Conservation (phyloP, 1,140 invertebrate genomes). For the Grapholita molesta region DNA sequence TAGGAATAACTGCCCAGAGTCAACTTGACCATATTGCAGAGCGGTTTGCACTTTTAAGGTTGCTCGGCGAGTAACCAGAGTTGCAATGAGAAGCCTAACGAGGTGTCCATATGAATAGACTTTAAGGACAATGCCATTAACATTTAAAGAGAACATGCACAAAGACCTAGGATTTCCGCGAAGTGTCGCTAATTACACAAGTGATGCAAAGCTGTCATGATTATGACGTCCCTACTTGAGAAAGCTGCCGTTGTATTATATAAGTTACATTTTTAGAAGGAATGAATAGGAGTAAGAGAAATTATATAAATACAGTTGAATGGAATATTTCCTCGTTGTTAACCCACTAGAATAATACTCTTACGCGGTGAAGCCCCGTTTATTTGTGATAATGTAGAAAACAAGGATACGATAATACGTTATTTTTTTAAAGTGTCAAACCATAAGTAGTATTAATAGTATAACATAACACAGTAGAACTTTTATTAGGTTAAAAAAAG, state of each 20-base stretch:
- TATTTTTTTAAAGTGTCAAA: too few species aligned
- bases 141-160: neutral
- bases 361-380: too few species aligned
- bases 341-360: too few species aligned
- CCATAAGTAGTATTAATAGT: too few species aligned
- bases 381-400: too few species aligned
- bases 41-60: conserved; percentile 68
- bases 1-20: neutral
- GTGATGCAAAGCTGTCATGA: neutral
- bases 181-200: neutral
- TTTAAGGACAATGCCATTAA: conserved; percentile 12
- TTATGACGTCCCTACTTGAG: neutral
- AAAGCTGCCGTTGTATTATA: neutral
- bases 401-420: too few species aligned
- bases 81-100: conserved; percentile 38
- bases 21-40: conserved; percentile 48
- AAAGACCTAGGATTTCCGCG: neutral
- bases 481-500: too few species aligned
- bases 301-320: too few species aligned
- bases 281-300: too few species aligned
- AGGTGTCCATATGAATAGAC: neutral
- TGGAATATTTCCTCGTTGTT: too few species aligned
- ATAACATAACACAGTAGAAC: too few species aligned
- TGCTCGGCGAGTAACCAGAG: conserved; percentile 30
- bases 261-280: neutral